Percentiles rank a stretch among this genome's conserved stretches.
These are phyloP conservation scores for Caenorhabditis inopinata DNA, from an alignment of 1,140 invertebrate species.

Conservation along the genomic window DNA sequence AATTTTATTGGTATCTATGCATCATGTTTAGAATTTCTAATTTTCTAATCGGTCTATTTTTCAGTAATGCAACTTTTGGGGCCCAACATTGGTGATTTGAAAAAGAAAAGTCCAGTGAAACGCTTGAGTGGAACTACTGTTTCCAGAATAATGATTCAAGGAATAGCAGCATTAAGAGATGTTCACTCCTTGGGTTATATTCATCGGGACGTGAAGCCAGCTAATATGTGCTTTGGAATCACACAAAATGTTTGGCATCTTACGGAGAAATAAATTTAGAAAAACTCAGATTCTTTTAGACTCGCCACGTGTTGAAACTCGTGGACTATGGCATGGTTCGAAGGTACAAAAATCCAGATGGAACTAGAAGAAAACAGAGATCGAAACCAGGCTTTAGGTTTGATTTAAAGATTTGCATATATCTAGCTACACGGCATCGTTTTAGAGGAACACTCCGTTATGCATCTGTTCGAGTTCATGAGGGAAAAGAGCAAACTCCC, in stretches of 20 bases:
- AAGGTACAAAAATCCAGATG: slow-evolving; percentile 83
- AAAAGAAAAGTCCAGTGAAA: slow-evolving; percentile 81
- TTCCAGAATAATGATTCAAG: slow-evolving; percentile 89
- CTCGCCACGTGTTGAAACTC: slow-evolving; percentile 70
- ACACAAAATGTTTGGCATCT: too few species aligned
- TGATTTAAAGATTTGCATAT: not conserved
- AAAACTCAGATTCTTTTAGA: slow-evolving; percentile 26
- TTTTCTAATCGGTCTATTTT: not conserved
- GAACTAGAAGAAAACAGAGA: slow-evolving; percentile 86
- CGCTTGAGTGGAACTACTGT: slow-evolving; percentile 93
- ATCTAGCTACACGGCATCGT: not conserved
- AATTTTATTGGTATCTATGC: slow-evolving; percentile 44
- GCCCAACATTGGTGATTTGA: slow-evolving; percentile 90
- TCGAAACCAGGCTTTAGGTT: slow-evolving; percentile 89
- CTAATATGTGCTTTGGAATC: slow-evolving; percentile 47
- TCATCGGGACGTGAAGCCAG: slow-evolving; percentile 94
- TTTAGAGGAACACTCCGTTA: slow-evolving; percentile 91
- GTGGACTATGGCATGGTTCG: slow-evolving; percentile 95
- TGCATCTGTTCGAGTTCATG: slow-evolving; percentile 97
- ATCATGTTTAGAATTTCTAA: too few species aligned
- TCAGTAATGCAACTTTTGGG: slow-evolving; percentile 77
- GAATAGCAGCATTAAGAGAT: slow-evolving; percentile 77
- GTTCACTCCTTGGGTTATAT: slow-evolving; percentile 98
- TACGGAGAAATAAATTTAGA: too few species aligned
- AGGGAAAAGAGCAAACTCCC: slow-evolving; percentile 75